Evolutionary conservation across 2,888 invertebrate species (phyloP), one percentile per base, ranked within the genome.

Genomic region (Palloptera scutellata): DNA sequence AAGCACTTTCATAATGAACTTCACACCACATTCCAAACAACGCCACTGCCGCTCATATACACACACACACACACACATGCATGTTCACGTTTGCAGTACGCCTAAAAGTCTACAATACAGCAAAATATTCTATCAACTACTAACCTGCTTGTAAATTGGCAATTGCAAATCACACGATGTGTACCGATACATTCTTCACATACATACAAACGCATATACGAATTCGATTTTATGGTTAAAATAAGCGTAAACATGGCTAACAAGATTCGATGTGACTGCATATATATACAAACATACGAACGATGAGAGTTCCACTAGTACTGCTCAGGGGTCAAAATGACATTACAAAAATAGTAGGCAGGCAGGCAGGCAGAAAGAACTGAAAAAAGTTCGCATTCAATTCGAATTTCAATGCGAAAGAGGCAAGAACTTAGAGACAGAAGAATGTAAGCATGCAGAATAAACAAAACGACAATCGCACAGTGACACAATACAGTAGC

Each of bases 221-320:
- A 66, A 70, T 68, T 70, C 70, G 68, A 70, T 70, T 68, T 68
- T 68, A 68, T 48, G 68, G 68, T 64, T 66, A 66, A 55, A 64
- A 79, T 79, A 79, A 79, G 81, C 81, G 79, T 80, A 76, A 79
- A 80, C 79, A 80, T 79, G 79, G 78, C 79, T 80, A 79, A 79
- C 79, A 79, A 80, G 80, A 78, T 79, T 78, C 79, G 77, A 17
- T 13, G 9, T 15, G 40, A 54, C 30, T 30, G 42, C 40, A 59
- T 48, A 20, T 20, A 19, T 54, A 54, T 54, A 54, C 19, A 17
- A 4, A 54, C 30, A 30, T 30, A 30, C 30, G 30, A 30, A 30
- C 30, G 30, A 30, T 30, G 30, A 30, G 30, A 30, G 30, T 30
- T 30, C 30, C 30, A 30, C 30, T 30, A 4, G 30, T 30, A 30